Percentiles rank a stretch among this genome's conserved stretches.
phyloP scores from a whole-genome alignment of 2,113 vertebrate genomes.

The Andinoacara biseriatus region DNA sequence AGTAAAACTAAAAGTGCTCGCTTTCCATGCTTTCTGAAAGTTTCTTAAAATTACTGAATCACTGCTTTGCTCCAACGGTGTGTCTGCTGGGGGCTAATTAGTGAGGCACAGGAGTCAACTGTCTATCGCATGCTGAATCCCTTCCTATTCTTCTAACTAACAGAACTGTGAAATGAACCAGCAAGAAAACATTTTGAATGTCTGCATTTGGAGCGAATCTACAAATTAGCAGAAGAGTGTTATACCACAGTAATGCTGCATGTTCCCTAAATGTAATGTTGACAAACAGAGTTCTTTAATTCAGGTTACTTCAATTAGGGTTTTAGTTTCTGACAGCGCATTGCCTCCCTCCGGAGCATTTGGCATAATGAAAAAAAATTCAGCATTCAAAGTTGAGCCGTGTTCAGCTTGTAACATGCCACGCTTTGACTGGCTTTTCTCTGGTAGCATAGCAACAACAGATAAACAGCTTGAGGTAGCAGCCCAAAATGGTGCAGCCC shows the following conservation, averaged over 20 bases:
- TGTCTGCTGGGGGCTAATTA: slow-evolving; percentile 67
- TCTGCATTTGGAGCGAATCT: slow-evolving; percentile 17
- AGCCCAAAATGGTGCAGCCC: slow-evolving; percentile 70
- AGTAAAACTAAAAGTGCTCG: not conserved
- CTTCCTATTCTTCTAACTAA: slow-evolving; percentile 32
- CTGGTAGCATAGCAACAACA: slow-evolving; percentile 71
- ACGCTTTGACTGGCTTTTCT: slow-evolving; percentile 33
- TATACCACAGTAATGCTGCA: not conserved
- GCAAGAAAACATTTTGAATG: slow-evolving; percentile 32
- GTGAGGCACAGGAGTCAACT: slow-evolving; percentile 50
- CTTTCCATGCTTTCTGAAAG: slow-evolving; percentile 35
- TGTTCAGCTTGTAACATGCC: slow-evolving; percentile 31
- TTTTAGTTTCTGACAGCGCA: slow-evolving; percentile 8
- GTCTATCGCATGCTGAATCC: slow-evolving; percentile 36
- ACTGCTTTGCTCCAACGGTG: slow-evolving; percentile 40
- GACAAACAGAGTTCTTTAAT: slow-evolving; percentile 42
- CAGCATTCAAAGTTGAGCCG: slow-evolving; percentile 37
- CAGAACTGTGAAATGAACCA: slow-evolving; percentile 43
- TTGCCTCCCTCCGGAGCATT: slow-evolving; percentile 22
- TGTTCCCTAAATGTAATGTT: slow-evolving; percentile 26
- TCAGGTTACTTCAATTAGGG: slow-evolving; percentile 3
- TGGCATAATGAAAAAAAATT: slow-evolving; percentile 15
- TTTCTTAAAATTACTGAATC: slow-evolving; percentile 39
- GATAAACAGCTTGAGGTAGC: slow-evolving; percentile 65
- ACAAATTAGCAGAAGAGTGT: slow-evolving; percentile 37